Evolutionary conservation across 2,888 invertebrate genomes (phyloP), one percentile per base, ranked within the genome.

Genomic region (Heliconius ismenius): DNA sequence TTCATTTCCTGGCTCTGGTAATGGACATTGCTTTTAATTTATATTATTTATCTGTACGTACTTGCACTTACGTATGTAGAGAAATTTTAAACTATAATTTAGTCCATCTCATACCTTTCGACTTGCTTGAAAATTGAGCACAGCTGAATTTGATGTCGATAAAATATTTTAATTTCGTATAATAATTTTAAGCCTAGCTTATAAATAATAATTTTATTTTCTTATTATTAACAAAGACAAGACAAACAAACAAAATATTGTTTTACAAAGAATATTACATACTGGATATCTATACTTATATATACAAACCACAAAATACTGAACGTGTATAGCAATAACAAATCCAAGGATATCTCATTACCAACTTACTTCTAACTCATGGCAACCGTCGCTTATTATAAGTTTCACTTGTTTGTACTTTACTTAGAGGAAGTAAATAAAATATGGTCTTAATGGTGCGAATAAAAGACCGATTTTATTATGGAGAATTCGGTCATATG

Each of bases 281-380:
- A 24, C 11, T 24, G n/a, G 3, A n/a, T 24, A 43, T 6, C 18
- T 43, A 43, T 6, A 43, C 4, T n/a, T 24, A 26, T 28, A 0
- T 26, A 15, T 7, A 62, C 4, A 62, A 28, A 62, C 21, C 26
- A 24, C 62, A 63, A 69, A 69, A 26, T 49, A 26, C 62, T 43
- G 60, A 36, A 72, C 58, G 76, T 76, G 67, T 78, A 74, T 70
- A 73, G 58, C 69, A 65, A 78, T 69, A 76, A 72, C 62, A 68
- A 79, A 79, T 75, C 78, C 72, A 65, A 72, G 64, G 54, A 89
- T 91, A 91, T 87, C 90, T 91, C 90, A 92, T 92, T 92, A 92
- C 88, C 76, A 90, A 92, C 83, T 91, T 91, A 84, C 85, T 91
- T 84, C 85, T 87, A 82, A 82, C 84, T 85, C 81, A 83, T 79